Base-by-base conservation (phyloP, 2,888 invertebrate species). In the Seira sanloemensis region DNA sequence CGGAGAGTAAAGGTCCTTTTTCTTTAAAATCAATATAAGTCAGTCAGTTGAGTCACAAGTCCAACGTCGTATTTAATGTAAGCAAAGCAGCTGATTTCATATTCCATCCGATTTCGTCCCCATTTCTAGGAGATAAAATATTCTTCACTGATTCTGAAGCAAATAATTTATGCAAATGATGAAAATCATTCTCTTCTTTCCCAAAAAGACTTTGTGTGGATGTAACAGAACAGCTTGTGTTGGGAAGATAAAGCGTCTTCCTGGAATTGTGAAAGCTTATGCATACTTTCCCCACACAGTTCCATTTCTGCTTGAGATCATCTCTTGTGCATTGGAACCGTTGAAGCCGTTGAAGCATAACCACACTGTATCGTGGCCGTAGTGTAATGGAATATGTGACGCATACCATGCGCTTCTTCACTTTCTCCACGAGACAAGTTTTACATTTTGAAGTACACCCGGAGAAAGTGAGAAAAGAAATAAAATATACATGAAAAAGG, bases 111-210 rank as follows among this genome's bases (percentile, higher is more conserved):
- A 71, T 19, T 23, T 37, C 46, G 26, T 68, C 2, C 18, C 26
- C 68, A 68, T 12, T 26, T 16, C 12, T 68, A 26, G n/a, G n/a
- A n/a, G n/a, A n/a, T n/a, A 12, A n/a, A 58, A 4, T 58, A 58
- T 58, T 62, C n/a, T 66, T 12, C 24, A 66, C 12, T 66, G 12
- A 21, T 66, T 66, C 16, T n/a, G 23, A 5, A 71, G 21, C 46
- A 71, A 71, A 71, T 71, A 50, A 71, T 71, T 71, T 37, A 71
- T 71, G 50, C 23, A 71, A 25, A 18, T 5, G 19, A 12, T 19
- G 46, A 50, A 46, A 50, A 23, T 71, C 71, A 71, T 71, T 23
- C 71, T 46, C 1, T 71, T 68, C 19, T n/a, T 66, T 26, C 4
- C 5, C 62, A n/a, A n/a, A n/a, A n/a, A n/a, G n/a, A n/a, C n/a